Base-by-base conservation (phyloP, 2,113 vertebrate genomes). In the Apteryx owenii region DNA sequence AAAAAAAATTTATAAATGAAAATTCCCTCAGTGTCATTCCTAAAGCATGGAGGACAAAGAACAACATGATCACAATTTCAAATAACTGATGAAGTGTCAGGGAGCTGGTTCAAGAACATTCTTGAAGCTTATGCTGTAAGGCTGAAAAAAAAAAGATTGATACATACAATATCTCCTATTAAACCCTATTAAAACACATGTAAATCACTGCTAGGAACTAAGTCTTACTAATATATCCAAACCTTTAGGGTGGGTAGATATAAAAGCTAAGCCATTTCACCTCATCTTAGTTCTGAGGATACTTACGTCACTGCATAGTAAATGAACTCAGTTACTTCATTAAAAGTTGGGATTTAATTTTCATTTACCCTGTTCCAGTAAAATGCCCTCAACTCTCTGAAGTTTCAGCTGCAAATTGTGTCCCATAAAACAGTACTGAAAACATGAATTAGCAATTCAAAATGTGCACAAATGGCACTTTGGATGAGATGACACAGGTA, bases 1-100 rank as follows among this genome's bases (percentile, higher is more conserved):
- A 91, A 87, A 82, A 66, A 92, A 68, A 92, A 70, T 54, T 88
- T 33, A 56, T 82, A 72, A 92, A 81, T 90, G 36, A 88, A 84
- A 83, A 90, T 95, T 46, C 44, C 1, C 36, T 87, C 60, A 85
- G 3, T 26, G 58, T 88, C 68, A 83, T 93, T 93, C 60, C 81
- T 83, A 79, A 85, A 85, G 36, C 60, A 56, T 9, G 53, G 50
- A 91, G 58, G 10, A 94, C 51, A 75, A 69, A 85, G n/a, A 88
- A 38, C 53, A 89, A 51, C 26, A 68, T 12, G 56, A 26, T 21
- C 23, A 62, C 53, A 69, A 60, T 42, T 83, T 94, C n/a, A 83
- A 64, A 38, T n/a, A 70, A 81, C 28, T 8, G 5, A 26, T 40
- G 60, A 51, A 23, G 20, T 65, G 12, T 48, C 50, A 92, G 22